Conservation (phyloP, 1,140 invertebrate species). For the Diabrotica virgifera region DNA sequence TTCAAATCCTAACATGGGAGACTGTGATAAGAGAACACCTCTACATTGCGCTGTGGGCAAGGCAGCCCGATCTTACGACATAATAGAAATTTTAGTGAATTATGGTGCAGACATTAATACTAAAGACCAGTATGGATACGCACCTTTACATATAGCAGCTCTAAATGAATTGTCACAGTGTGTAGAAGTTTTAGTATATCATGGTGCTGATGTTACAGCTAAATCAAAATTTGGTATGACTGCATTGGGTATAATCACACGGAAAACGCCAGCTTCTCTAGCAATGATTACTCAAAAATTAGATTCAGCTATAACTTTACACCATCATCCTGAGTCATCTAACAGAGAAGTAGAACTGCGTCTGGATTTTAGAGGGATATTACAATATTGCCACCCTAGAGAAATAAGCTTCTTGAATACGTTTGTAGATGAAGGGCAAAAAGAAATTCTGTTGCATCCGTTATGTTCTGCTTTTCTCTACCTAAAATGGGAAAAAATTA, state of each 20-base stretch:
- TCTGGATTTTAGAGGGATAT: conserved; percentile 72
- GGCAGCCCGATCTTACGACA: conserved; percentile 69
- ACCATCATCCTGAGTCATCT: conserved; percentile 71
- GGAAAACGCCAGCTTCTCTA: conserved; percentile 78
- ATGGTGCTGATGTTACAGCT: conserved; percentile 81
- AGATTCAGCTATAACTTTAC: conserved; percentile 72
- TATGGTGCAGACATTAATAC: conserved; percentile 81
- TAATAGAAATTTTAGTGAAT: conserved; percentile 69
- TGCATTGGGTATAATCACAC: conserved; percentile 74
- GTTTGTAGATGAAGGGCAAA: conserved; percentile 79
- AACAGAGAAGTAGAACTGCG: conserved; percentile 78
- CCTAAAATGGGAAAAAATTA: conserved; percentile 84
- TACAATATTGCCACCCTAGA: conserved; percentile 73
- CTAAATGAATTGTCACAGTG: conserved; percentile 79
- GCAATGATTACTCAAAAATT: conserved; percentile 73
- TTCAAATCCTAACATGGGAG: conserved; percentile 70
- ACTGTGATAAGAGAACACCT: conserved; percentile 73
- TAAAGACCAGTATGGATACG: conserved; percentile 85
- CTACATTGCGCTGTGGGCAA: conserved; percentile 76
- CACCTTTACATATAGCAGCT: conserved; percentile 83
- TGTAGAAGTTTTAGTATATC: conserved; percentile 76
- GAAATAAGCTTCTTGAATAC: conserved; percentile 80
- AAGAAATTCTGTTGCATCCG: conserved; percentile 77
- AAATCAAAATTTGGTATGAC: conserved; percentile 79
- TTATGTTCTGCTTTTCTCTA: conserved; percentile 79